Evolutionary conservation across 2,888 invertebrate species (phyloP).

Genomic region (Idaea aversata): DNA sequence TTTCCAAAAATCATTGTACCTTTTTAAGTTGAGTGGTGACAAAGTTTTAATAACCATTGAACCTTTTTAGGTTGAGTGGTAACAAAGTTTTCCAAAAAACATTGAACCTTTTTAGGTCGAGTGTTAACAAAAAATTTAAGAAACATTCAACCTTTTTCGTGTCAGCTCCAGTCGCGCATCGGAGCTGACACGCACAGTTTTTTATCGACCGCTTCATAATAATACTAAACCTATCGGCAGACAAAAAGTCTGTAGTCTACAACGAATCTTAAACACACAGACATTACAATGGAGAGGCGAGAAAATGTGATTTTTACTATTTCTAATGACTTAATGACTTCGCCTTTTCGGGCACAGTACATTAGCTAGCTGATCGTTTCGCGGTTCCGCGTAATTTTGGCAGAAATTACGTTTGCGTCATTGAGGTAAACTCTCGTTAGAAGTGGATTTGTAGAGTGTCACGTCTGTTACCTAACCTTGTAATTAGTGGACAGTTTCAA

Average conservation of each 20-base stretch:
- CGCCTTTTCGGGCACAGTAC: neutral
- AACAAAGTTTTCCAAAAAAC: too few relatives aligned
- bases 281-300: neutral
- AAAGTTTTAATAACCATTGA: too few relatives aligned
- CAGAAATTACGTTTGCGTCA: neutral
- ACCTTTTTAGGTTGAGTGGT: too few relatives aligned
- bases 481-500: neutral
- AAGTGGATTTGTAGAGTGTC: neutral
- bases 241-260: neutral
- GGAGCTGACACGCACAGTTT: too few relatives aligned
- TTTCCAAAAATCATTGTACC: too few relatives aligned
- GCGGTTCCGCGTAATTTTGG: constrained; percentile 6
- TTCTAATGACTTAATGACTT: constrained; percentile 1
- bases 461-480: neutral
- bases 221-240: neutral
- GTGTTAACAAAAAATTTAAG: too few relatives aligned
- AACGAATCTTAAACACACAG: neutral
- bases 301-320: neutral
- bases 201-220: neutral
- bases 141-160: too few relatives aligned
- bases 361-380: neutral
- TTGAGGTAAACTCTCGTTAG: neutral
- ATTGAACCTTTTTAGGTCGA: too few relatives aligned
- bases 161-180: too few relatives aligned
- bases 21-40: too few relatives aligned